These are phyloP conservation scores for Alethe diademata DNA, from an alignment of 2,113 vertebrate species.

Conservation along the genomic window DNA sequence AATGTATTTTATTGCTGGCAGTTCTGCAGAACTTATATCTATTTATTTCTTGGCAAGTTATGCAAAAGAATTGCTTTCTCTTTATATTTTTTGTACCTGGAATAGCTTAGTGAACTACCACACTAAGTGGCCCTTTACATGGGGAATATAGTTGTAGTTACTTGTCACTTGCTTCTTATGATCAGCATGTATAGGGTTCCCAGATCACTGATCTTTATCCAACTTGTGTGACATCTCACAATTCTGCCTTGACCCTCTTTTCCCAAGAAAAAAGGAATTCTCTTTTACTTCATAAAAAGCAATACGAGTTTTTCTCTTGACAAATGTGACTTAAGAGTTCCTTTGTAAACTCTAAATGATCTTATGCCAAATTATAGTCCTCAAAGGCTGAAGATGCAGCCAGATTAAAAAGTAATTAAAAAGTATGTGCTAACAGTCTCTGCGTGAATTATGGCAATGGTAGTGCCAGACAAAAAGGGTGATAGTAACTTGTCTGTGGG, in stretches of 20 bases:
- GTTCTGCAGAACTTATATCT: neutral
- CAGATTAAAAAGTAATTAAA: neutral
- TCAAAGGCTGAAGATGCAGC: neutral
- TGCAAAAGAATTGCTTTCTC: neutral
- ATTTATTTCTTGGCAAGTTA: neutral
- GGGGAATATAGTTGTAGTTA: neutral
- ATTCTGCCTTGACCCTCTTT: neutral
- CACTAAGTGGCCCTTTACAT: neutral
- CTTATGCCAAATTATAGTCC: neutral
- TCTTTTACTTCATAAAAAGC: neutral
- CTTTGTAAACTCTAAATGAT: neutral
- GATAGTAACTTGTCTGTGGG: too few species aligned
- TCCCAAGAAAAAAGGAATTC: neutral
- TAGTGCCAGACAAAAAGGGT: neutral
- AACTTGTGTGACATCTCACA: neutral
- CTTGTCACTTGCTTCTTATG: neutral
- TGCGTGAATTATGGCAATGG: neutral
- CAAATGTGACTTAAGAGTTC: neutral
- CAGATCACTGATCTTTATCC: neutral
- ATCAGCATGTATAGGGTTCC: neutral
- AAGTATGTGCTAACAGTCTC: neutral
- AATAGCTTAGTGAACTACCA: neutral
- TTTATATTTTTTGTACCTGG: neutral
- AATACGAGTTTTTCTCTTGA: neutral
- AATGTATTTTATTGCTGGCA: neutral